phyloP scores from a whole-genome alignment of 2,888 invertebrate species.

The Meliscaeva auricollis region DNA sequence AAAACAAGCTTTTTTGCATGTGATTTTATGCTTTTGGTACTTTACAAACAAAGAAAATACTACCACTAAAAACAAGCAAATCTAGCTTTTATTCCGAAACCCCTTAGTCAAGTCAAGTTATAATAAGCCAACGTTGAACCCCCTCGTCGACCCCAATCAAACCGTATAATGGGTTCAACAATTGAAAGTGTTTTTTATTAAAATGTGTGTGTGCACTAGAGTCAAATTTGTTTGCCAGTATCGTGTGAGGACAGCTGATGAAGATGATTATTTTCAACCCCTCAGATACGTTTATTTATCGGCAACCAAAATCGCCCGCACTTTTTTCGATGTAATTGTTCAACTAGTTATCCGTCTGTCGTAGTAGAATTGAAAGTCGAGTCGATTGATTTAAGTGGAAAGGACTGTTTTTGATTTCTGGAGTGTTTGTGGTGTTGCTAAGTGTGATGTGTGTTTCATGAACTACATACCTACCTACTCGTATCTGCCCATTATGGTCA shows the following conservation, averaged over 20 bases:
- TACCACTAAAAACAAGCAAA: neutral
- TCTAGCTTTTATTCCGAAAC: neutral
- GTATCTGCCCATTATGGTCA: slow-evolving; percentile 49
- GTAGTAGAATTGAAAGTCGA: slow-evolving; percentile 41
- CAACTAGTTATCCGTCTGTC: slow-evolving; percentile 44
- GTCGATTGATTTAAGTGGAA: slow-evolving; percentile 67
- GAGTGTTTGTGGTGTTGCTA: slow-evolving; percentile 50
- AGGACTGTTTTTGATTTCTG: slow-evolving; percentile 68
- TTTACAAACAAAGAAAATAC: no score
- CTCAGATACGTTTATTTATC: slow-evolving; percentile 36
- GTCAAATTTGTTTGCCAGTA: neutral
- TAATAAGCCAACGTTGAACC: slow-evolving; percentile 8
- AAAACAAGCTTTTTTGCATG: no score
- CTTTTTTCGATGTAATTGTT: slow-evolving; percentile 59
- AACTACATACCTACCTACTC: slow-evolving; percentile 45
- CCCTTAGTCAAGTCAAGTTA: neutral
- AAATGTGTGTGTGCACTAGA: slow-evolving; percentile 5
- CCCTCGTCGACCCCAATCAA: slow-evolving; percentile 54
- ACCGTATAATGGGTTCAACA: slow-evolving; percentile 43
- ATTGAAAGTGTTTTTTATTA: slow-evolving; percentile 24
- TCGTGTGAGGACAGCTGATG: slow-evolving; percentile 19
- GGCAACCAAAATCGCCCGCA: slow-evolving; percentile 43
- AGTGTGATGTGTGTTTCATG: slow-evolving; percentile 8
- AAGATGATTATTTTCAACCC: slow-evolving; percentile 48
- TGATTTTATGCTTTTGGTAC: no score